A percentile compares a stretch with the other conserved stretches of the same genome.
Evolutionary conservation across 2,113 vertebrate species (phyloP).

Genomic region (Poeciliopsis turrubarensis): DNA sequence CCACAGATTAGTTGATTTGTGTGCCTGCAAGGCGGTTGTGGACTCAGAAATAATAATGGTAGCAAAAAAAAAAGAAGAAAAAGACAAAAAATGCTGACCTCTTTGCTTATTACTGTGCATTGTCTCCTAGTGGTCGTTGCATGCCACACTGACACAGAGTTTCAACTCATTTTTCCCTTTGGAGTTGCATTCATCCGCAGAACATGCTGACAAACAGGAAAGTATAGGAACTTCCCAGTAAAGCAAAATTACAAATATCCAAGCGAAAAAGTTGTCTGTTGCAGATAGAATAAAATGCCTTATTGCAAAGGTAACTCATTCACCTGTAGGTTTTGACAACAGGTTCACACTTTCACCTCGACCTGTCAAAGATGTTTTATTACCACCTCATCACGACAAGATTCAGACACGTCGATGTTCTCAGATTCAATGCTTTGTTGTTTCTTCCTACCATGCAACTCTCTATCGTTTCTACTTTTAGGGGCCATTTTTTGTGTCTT

Average conservation of each 20-base stretch:
- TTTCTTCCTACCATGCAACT: background rate
- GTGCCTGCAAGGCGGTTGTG: slow-evolving; percentile 28
- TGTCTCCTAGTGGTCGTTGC: slow-evolving; percentile 52
- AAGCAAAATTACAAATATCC: slow-evolving; percentile 30
- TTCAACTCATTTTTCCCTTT: slow-evolving; percentile 47
- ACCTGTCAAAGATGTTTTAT: background rate
- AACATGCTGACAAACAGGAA: slow-evolving; percentile 62
- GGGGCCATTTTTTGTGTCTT: no score
- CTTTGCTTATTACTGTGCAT: slow-evolving; percentile 52
- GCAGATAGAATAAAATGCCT: slow-evolving; percentile 23
- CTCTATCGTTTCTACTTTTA: no score
- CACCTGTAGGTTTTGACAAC: background rate
- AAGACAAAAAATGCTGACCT: slow-evolving; percentile 65
- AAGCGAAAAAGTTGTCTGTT: slow-evolving; percentile 31
- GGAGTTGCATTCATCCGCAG: slow-evolving; percentile 44
- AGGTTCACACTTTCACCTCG: background rate
- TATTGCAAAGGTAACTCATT: slow-evolving; percentile 5
- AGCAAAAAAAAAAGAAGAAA: slow-evolving; percentile 56
- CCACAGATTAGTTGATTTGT: slow-evolving; percentile 4
- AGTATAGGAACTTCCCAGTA: slow-evolving; percentile 27
- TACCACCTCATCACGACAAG: background rate
- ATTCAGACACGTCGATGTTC: no score
- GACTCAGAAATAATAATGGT: slow-evolving; percentile 21
- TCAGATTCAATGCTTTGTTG: background rate
- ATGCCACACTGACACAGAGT: slow-evolving; percentile 36